These are phyloP conservation scores for Drosophila kepulauana DNA, from an alignment of 1,140 invertebrate species.

Conservation along the genomic window DNA sequence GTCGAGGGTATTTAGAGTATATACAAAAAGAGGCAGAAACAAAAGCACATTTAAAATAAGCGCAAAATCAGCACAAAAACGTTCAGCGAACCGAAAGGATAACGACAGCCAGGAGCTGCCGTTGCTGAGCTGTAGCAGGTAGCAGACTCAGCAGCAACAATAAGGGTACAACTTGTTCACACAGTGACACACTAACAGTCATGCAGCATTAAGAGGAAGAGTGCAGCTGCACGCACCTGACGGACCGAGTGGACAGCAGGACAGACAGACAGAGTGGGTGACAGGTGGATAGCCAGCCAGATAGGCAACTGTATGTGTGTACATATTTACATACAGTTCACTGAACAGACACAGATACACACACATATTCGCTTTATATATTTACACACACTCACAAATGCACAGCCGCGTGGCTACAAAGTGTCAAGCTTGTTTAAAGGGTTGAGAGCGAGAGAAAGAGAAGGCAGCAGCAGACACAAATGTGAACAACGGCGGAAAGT, in stretches of 20 bases:
- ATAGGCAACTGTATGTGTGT: conserved; percentile 56
- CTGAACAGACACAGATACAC: conserved; percentile 50
- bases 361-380: background rate
- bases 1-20: conserved; percentile 15
- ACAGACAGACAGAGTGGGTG: conserved; percentile 7
- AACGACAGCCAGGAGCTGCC: conserved; percentile 42
- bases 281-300: conserved; percentile 22
- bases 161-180: conserved; percentile 63
- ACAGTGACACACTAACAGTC: conserved; percentile 76
- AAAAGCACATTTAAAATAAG: conserved; percentile 75
- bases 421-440: conserved; percentile 27
- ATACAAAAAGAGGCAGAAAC: conserved; percentile 39
- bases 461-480: conserved; percentile 40
- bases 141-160: conserved; percentile 48
- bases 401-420: conserved; percentile 19
- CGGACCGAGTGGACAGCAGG: conserved; percentile 15
- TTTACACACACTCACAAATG: conserved; percentile 6
- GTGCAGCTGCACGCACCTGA: conserved; percentile 34
- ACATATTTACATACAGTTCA: conserved; percentile 83
- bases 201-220: conserved; percentile 30
- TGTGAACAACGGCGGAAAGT: conserved; percentile 73
- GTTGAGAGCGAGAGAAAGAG: background rate
- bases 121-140: conserved; percentile 10
- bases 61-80: conserved; percentile 81
- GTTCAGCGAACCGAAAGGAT: conserved; percentile 72